phyloP scores from a whole-genome alignment of 2,888 invertebrate species.

The Cataglyphis livida region DNA sequence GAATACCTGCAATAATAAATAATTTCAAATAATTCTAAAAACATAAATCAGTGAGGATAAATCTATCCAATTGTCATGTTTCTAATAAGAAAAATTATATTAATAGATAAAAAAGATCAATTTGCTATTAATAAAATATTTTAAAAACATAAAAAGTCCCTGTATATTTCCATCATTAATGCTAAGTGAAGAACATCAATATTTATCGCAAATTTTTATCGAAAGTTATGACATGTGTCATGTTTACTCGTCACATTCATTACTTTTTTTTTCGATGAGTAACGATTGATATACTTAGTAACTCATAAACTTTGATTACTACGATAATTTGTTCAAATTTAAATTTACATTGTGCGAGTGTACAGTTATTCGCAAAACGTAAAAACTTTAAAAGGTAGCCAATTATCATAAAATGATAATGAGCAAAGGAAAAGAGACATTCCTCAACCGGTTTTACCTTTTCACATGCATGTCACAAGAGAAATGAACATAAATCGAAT shows the following conservation, averaged over 20 bases:
- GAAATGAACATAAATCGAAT: constrained; percentile 9
- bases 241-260: neutral
- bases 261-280: neutral
- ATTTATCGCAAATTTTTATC: neutral
- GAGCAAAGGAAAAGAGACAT: constrained; percentile 13
- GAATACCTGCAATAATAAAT: neutral
- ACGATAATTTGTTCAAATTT: neutral
- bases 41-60: neutral
- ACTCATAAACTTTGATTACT: neutral
- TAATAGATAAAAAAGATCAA: neutral
- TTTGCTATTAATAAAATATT: neutral
- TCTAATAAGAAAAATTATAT: neutral
- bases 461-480: constrained; percentile 21
- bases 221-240: neutral
- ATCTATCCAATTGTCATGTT: neutral
- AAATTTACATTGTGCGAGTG: neutral
- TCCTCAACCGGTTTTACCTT: constrained; percentile 57
- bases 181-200: neutral
- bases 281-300: neutral
- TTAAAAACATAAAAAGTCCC: neutral
- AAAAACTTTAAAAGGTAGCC: constrained; percentile 16
- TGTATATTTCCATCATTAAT: neutral
- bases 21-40: neutral
- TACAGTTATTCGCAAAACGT: neutral
- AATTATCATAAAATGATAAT: constrained; percentile 9